Evolutionary conservation across 2,888 invertebrate genomes (phyloP), one percentile per base, ranked within the genome.

Genomic region (Lydus trimaculatus): DNA sequence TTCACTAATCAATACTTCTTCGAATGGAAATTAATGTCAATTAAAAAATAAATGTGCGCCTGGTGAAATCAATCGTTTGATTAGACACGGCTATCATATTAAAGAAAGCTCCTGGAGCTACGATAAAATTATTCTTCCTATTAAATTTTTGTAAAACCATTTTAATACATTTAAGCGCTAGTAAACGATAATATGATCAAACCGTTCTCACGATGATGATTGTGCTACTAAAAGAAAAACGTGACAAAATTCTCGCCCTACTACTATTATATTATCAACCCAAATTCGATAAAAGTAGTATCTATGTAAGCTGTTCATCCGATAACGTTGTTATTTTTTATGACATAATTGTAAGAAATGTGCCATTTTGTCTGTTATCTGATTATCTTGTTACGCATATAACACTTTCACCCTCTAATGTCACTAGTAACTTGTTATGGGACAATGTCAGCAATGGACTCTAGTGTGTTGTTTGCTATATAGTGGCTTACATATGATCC

Each of bases 261-360:
- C n/a, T 59, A 31, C 31, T 17, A 36, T n/a, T 6, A 17, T 31
- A 61, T 15, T 20, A 36, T 28, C 43, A 39, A 56, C 13, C 25
- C 43, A 56, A 25, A 56, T 56, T 56, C 23, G 56, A 56, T 23
- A 25, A 60, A 43, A 31, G 31, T 33, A 48, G 58, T 33, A 63
- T 63, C 20, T 63, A n/a, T 39, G 20, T 66, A 59, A 72, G 63
- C 48, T 23, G 20, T 20, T 48, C 48, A 20, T 56, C 43, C 71
- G 65, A 69, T 72, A 64, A 69, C 72, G 73, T 76, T 78, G 75
- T 79, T 79, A 79, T 79, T 80, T 80, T 81, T 81, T 80, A 80
- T 77, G 79, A 77, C 77, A 78, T 81, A 81, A 81, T 81, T 81
- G 80, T 73, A 73, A 70, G 63, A 71, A 75, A 74, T 72, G 76